Evolutionary conservation across 2,888 invertebrate genomes (phyloP).

Genomic region (Harpagoxenus sublaevis): DNA sequence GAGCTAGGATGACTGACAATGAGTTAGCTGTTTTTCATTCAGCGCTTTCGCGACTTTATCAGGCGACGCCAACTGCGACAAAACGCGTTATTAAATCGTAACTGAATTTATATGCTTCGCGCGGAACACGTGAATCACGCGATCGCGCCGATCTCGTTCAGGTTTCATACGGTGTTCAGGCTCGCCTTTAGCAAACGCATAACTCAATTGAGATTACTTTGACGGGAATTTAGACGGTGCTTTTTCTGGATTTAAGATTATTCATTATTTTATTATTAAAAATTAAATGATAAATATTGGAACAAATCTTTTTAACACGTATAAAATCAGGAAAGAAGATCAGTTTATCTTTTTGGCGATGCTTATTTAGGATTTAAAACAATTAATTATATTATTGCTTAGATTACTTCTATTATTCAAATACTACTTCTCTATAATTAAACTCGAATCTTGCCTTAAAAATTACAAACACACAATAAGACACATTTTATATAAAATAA

Average conservation of each 20-base stretch:
- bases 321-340: background rate
- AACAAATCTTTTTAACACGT: background rate
- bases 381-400: background rate
- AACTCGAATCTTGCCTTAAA: background rate
- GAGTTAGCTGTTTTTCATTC: conserved; percentile 39
- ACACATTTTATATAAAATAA: background rate
- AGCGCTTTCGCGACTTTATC: conserved; percentile 43
- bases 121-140: conserved; percentile 29
- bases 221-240: background rate
- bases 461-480: background rate
- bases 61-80: conserved; percentile 23
- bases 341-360: background rate
- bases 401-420: background rate
- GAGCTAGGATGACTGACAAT: conserved; percentile 32
- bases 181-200: background rate
- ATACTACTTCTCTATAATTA: background rate
- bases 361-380: background rate
- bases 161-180: conserved; percentile 14
- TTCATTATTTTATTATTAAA: background rate
- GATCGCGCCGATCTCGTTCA: conserved; percentile 11
- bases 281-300: background rate
- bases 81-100: conserved; percentile 44
- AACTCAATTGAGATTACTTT: background rate
- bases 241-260: background rate
- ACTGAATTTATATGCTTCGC: conserved; percentile 38